These are phyloP conservation scores for Pseudoatta argentina DNA, from an alignment of 1,140 invertebrate species.

Conservation along the genomic window DNA sequence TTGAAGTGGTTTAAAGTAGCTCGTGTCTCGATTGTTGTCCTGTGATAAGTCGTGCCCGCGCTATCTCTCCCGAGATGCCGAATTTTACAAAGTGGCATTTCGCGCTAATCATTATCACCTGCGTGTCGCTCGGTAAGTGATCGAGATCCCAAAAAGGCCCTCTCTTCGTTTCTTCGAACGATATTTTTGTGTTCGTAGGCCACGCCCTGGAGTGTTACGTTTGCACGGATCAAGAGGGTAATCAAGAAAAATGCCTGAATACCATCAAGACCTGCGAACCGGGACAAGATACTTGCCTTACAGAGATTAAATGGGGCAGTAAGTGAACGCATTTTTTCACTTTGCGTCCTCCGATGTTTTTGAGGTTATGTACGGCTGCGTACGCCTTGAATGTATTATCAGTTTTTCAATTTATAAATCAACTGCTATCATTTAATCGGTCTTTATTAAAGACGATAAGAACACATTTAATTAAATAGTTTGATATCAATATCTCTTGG, in stretches of 20 bases:
- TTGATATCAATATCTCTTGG: slow-evolving; percentile 2
- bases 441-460: slow-evolving; percentile 27
- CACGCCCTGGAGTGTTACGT: slow-evolving; percentile 96
- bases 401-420: background rate
- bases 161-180: background rate
- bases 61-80: slow-evolving; percentile 17
- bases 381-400: background rate
- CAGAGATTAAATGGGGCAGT: slow-evolving; percentile 96
- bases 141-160: too few species aligned
- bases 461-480: background rate
- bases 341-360: background rate
- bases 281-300: slow-evolving; percentile 94
- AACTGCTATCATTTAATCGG: slow-evolving; percentile 8
- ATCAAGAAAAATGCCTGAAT: slow-evolving; percentile 96
- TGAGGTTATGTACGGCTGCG: slow-evolving; percentile 65
- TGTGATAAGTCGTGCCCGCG: background rate
- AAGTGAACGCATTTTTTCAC: slow-evolving; percentile 80
- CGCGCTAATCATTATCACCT: slow-evolving; percentile 9
- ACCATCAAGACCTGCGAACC: slow-evolving; percentile 96
- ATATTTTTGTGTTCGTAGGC: slow-evolving; percentile 84
- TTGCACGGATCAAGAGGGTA: slow-evolving; percentile 96
- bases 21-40: background rate
- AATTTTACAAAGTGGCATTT: slow-evolving; percentile 33
- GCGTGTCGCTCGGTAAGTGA: slow-evolving; percentile 57
- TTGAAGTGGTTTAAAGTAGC: slow-evolving; percentile 8